A percentile compares a stretch with the other conserved stretches of the same genome.
These are phyloP conservation scores for Phrynosoma blainvillii DNA, from an alignment of 2,113 vertebrate genomes.

Conservation along the genomic window DNA sequence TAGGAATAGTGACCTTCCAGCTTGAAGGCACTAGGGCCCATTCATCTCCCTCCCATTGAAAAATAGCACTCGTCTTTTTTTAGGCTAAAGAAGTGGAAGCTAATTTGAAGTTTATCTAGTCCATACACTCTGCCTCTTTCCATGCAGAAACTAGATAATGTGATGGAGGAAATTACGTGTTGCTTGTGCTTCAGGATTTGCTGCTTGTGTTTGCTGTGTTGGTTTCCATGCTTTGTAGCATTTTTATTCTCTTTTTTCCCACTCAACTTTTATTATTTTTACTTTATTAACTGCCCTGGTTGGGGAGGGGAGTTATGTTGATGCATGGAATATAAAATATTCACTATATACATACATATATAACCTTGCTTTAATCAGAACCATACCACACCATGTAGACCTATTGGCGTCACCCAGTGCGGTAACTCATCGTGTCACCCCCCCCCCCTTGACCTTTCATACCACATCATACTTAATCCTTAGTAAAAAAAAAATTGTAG, in stretches of 20 bases:
- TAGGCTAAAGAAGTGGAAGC: neutral
- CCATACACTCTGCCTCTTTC: neutral
- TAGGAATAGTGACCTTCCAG: neutral
- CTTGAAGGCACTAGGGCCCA: accelerated
- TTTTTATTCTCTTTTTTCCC: neutral
- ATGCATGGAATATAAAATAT: too few species aligned
- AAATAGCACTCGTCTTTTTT: neutral
- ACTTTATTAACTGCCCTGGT: too few species aligned
- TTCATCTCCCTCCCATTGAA: neutral
- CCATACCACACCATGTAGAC: too few species aligned
- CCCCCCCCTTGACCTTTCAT: too few species aligned
- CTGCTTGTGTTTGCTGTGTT: neutral
- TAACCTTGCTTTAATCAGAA: too few species aligned
- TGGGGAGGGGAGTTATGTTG: too few species aligned
- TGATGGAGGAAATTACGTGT: neutral
- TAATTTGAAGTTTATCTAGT: neutral
- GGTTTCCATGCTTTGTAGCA: neutral
- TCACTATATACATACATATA: too few species aligned
- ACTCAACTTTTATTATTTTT: neutral
- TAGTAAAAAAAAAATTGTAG: too few species aligned
- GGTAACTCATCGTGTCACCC: too few species aligned
- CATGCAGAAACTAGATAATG: neutral
- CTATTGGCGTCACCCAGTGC: too few species aligned
- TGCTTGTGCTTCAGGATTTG: neutral
- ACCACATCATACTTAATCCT: too few species aligned